Evolutionary conservation across 1,140 invertebrate genomes (phyloP), one percentile per base, ranked within the genome.

Genomic region (Sinella curviseta): DNA sequence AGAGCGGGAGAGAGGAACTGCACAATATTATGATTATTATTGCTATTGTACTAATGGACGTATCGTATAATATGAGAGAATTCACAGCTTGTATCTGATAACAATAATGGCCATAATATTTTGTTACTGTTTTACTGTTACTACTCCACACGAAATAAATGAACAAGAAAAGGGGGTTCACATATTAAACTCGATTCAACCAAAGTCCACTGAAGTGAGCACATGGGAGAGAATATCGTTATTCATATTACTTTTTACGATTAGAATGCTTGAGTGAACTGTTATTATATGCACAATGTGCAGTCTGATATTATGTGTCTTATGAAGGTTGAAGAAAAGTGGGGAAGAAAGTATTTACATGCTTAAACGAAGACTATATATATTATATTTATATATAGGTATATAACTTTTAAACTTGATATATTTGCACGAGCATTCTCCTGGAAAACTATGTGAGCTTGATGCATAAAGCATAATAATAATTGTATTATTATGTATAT

Each of bases 61-160:
- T 33, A 33, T 70, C 65, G 1, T n/a, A 31, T 30, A 70, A n/a
- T 8, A 33, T 33, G 31, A 14, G 65, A 70, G 65, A 70, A n/a
- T 70, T 70, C 65, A 70, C 65, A 70, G 65, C 65, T 70, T 70
- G 65, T 70, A 70, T 70, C 65, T 70, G 65, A 70, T 70, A 70
- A 70, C 24, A 70, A 33, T 70, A 70, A 70, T 70, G 65, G 31
- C 30, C 65, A 31, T 70, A 70, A 70, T 70, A 70, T 70, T 70
- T 70, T 70, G 28, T 31, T 70, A n/a, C 8, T 31, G 30, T 33
- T 26, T n/a, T 65, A 65, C 24, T n/a, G 24, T n/a, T 4, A 26
- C 57, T 17, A 26, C 16, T n/a, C 26, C 57, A 12, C 24, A 12
- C 57, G 14, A 65, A 65, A 26, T 65, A 65, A 65, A 65, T 26